Evolutionary conservation across 2,113 vertebrate genomes (phyloP).

Genomic region (Seriola aureovittata): DNA sequence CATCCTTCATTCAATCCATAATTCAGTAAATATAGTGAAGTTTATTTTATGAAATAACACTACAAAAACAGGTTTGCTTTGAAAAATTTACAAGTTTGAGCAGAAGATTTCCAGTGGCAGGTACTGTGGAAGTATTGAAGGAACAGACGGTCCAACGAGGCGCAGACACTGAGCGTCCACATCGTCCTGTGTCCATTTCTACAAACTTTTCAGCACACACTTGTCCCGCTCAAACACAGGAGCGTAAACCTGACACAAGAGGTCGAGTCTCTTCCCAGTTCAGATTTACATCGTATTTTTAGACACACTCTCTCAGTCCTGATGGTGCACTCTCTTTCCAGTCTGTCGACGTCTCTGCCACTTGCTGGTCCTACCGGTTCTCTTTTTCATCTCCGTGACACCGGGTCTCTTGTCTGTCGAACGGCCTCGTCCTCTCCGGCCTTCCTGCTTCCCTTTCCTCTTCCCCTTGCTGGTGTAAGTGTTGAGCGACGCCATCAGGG

Average conservation of each 20-base stretch:
- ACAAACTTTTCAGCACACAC: not conserved
- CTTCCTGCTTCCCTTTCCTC: slow-evolving; percentile 84
- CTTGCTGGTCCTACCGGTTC: slow-evolving; percentile 86
- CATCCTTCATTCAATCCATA: slow-evolving; percentile 44
- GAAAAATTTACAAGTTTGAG: slow-evolving; percentile 35
- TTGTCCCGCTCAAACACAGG: not conserved
- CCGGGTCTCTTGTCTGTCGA: slow-evolving; percentile 71
- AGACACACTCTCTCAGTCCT: slow-evolving; percentile 64
- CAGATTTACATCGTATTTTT: not conserved
- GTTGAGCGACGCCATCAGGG: slow-evolving; percentile 89
- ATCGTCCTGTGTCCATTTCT: not conserved
- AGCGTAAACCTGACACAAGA: slow-evolving; percentile 10
- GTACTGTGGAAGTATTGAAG: not conserved
- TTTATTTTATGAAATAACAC: slow-evolving; percentile 25
- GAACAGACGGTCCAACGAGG: not conserved
- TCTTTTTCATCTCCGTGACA: slow-evolving; percentile 67
- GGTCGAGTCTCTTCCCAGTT: not conserved
- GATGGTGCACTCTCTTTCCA: slow-evolving; percentile 76
- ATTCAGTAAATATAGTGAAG: slow-evolving; percentile 12
- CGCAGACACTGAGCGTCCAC: not conserved
- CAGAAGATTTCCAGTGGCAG: slow-evolving; percentile 10
- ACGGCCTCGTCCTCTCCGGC: slow-evolving; percentile 47
- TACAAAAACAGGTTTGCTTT: slow-evolving; percentile 41
- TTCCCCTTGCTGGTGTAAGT: slow-evolving; percentile 83
- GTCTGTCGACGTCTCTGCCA: slow-evolving; percentile 89